Evolutionary conservation across 2,797 vertebrate genomes (phyloP), one percentile per base, ranked within the genome.

Genomic region (Nannoperca obscura): DNA sequence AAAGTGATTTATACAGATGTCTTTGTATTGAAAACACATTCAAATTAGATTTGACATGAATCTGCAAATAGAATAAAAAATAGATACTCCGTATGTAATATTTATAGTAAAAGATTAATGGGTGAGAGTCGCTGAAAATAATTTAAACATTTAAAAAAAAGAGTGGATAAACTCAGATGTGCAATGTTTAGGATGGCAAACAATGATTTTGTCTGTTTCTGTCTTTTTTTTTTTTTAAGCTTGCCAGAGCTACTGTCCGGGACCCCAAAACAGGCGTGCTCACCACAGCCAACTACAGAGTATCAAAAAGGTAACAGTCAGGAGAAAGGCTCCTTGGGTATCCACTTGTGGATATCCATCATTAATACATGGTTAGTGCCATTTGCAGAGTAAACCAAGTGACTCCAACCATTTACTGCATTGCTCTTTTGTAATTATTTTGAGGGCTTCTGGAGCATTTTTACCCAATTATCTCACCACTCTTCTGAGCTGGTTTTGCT

Each of bases 181-280:
- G n/a, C 30, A 20, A 27, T 36, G 13, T 40, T 42, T 22, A 47
- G 40, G 30, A 81, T 54, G 10, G 60, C 2, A 50, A 46, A 36
- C 5, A 22, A 1, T 57, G 27, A 8, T 22, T 15, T 20, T 47
- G 11, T 22, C 40, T 19, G 5, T 53, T 9, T 52, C 1, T 49
- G 0, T 73, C 4, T 71, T 46, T 8, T 2, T 49, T 11, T 62
- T 52, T 44, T 4, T 76, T 73, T 68, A 27, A 99, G 98, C 96
- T 99, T 79, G 96, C 96, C 58, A 95, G 98, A 95, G 98, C 98
- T 63, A 99, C 98, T 40, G 98, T 99, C 10, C 96, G 98, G 74
- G 98, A 99, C 86, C 98, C 98, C 55, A 98, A 98, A 93, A 98
- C 98, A 0, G 98, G 98, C 1, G 93, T 98, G 80, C 94, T 99